Evolutionary conservation across 2,113 vertebrate genomes (phyloP), one percentile per base, ranked within the genome.

Genomic region (Odontophorus gujanensis): DNA sequence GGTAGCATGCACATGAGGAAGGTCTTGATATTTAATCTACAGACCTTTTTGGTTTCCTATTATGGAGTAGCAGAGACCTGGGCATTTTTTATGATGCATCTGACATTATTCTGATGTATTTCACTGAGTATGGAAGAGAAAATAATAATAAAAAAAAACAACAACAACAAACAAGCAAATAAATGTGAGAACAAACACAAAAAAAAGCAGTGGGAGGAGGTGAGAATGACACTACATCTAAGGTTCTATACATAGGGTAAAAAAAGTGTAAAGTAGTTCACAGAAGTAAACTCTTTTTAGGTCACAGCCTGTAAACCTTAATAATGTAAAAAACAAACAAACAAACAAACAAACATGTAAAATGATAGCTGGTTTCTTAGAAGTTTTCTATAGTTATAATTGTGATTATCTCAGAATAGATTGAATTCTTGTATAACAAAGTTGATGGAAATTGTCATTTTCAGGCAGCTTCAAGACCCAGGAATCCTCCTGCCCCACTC

Each of bases 241-340:
- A 1, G 1, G 6, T 92, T 92, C 75, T 63, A 51, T 4, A 43
- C 4, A 20, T 8, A 19, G 7, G 6, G 34, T 12, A 3, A 38
- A 43, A 38, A 59, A 84, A 58, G 4, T 51, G 50, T 51, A 36
- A 77, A 51, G 2, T 82, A 14, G 75, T 48, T 72, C 26, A 13
- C 5, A 80, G 11, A 53, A 40, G 1, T 8, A 48, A 79, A 43
- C 48, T 16, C 61, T 38, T 59, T 80, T 82, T 19, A 68, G 19
- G 3, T 45, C 36, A 4, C 19, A n/a, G 1, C 7, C n/a, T 25
- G 25, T 13, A 61, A 89, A 32, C 2, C 1, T 0, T 71, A 66
- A 38, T 16, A 61, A 3, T 32, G 48, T 7, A 77, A 80, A 77
- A 80, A 74, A 42, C 45, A 50, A 48, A 17, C 5, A 45, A 45